Evolutionary conservation across 2,797 vertebrate species (phyloP), one percentile per base, ranked within the genome.

Genomic region (Heterohyrax brucei): DNA sequence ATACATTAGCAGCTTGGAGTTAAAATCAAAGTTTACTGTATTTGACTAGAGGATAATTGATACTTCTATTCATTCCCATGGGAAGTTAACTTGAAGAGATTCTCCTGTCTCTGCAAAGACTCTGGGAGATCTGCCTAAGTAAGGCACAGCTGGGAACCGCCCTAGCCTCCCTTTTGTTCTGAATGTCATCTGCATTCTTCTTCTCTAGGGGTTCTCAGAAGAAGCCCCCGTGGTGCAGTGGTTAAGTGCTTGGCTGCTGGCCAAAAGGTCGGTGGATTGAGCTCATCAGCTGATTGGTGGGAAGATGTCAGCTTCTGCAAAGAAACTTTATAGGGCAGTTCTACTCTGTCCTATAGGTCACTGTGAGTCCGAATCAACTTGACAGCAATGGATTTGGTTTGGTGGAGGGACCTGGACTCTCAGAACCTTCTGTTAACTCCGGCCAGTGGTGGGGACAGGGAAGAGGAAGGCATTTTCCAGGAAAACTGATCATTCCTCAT

Each of bases 21-120:
- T 95, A 21, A 28, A 93, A 91, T 14, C 59, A 73, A 91, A 87
- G 82, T 19, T 83, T 95, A 93, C 81, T 21, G 33, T 59, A 53
- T 77, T 22, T 3, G 13, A 70, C 50, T 39, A n/a, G 33, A 56
- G 66, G 39, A 78, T 50, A 78, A 77, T 9, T 7, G 46, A 30
- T 64, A 33, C 53, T 85, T 50, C 10, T 9, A 9, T 39, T 91
- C 3, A 1, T 87, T 50, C 28, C 66, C n/a, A 22, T 3, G 56
- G 76, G 93, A 87, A 50, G 72, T 78, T 66, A 50, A 88, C 19
- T 61, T 62, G 50, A 72, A 72, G 85, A 72, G 14, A 81, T 33
- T 76, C 80, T 93, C 73, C 10, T 5, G 66, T 90, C 64, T 70
- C 78, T 21, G 73, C 33, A 28, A 62, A 66, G n/a, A 7, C 94